These are phyloP conservation scores for Melanaphis sacchari DNA, from an alignment of 1,140 invertebrate genomes.

Conservation along the genomic window DNA sequence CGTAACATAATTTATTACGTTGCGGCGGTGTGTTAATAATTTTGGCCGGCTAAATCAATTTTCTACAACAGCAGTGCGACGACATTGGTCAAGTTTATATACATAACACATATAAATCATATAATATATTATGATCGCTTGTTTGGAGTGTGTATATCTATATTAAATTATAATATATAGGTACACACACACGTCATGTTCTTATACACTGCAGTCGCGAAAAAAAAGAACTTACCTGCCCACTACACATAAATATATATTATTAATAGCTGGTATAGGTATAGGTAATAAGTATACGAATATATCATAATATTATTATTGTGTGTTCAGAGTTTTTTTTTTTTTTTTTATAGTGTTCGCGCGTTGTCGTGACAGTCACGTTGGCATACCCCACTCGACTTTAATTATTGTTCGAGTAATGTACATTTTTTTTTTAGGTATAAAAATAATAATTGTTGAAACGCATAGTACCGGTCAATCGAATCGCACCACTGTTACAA, in stretches of 20 bases:
- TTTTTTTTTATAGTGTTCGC: background rate
- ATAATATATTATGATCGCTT: background rate
- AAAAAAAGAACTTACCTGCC: conserved; percentile 1
- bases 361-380: conserved; percentile 1
- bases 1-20: background rate
- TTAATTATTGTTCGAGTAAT: background rate
- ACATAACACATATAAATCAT: background rate
- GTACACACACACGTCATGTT: background rate
- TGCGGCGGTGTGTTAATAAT: background rate
- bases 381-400: background rate
- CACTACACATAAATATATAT: background rate
- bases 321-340: background rate
- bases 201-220: background rate
- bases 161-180: background rate
- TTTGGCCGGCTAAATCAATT: background rate
- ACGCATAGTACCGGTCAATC: background rate
- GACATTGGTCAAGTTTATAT: background rate
- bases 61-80: background rate
- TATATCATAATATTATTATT: conserved; percentile 7
- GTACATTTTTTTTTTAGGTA: background rate
- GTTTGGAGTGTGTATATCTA: background rate
- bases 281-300: background rate
- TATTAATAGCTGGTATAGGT: too few species aligned
- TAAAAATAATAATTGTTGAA: background rate
- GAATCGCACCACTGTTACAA: background rate